Evolutionary conservation across 2,888 invertebrate genomes (phyloP), one percentile per base, ranked within the genome.

Genomic region (Dolomedes plantarius): DNA sequence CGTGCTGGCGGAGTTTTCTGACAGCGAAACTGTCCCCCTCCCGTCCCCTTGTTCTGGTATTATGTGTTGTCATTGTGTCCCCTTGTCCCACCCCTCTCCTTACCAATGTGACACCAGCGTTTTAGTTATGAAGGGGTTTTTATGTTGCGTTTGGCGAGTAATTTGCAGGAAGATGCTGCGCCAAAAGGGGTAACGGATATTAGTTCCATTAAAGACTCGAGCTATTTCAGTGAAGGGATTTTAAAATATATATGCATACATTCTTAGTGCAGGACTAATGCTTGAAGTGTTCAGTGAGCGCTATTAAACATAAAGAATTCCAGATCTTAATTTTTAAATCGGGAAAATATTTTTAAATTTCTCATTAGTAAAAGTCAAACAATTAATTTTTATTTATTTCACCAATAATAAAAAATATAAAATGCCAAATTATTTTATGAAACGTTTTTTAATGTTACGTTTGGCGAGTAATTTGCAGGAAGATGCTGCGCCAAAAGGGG

Each of bases 1-100:
- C 85, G 50, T 78, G 46, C 77, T 83, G 75, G 82, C 76, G 41
- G 32, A 65, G 41, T 76, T 67, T 83, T 83, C 72, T 46, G 65
- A 31, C 56, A 56, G 56, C 56, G 56, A 23, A 56, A 56, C 23
- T 46, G 65, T 65, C 28, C 41, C 41, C 16, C 36, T 11, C 41
- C 27, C 28, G 23, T 13, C n/a, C 41, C 65, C n/a, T 31, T 31
- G 65, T 65, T 31, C 65, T 29, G 65, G 29, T 65, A 65, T 65
- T 65, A 65, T 65, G 29, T 65, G 65, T 65, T 65, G 65, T 31
- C 31, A 31, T 65, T 69, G 69, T 41, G 16, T 27, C 32, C 69
- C 39, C 23, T 32, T 23, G 5, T 6, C 0, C 36, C 16, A 67
- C 23, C n/a, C 32, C 36, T 23, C 69, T 36, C 23, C 41, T 16